Percentiles rank a stretch among this genome's conserved stretches.
phyloP scores from a whole-genome alignment of 2,113 vertebrate genomes.

The Prietella phreatophila region DNA sequence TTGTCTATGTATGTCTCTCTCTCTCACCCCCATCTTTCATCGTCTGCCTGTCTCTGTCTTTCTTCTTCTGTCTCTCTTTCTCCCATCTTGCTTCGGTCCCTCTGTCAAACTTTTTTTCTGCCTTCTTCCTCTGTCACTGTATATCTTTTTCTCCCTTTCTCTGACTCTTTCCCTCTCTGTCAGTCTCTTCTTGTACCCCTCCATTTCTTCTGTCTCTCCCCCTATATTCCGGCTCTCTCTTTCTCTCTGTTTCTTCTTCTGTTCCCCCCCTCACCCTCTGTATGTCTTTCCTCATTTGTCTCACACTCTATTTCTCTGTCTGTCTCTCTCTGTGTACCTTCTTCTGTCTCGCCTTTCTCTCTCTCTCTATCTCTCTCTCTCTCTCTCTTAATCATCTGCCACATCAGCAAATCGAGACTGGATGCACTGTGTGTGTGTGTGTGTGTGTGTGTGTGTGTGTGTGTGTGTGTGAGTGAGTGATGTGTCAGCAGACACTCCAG shows the following conservation, averaged over 20 bases:
- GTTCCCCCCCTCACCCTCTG: not conserved
- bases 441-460: not conserved
- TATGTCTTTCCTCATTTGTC: not conserved
- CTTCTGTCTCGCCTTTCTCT: not conserved
- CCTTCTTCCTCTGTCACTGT: not conserved
- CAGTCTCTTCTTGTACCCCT: not conserved
- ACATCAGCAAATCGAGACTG: conserved; percentile 18
- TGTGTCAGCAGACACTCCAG: too few species aligned
- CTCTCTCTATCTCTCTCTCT: conserved; percentile 1
- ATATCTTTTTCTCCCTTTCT: not conserved
- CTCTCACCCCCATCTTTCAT: not conserved
- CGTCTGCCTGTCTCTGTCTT: not conserved
- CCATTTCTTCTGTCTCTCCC: not conserved
- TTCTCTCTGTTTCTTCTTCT: not conserved
- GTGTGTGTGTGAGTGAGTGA: too few species aligned
- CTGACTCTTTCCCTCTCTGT: not conserved
- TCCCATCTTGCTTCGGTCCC: not conserved
- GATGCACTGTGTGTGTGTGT: not conserved
- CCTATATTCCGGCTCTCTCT: not conserved
- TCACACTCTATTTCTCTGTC: not conserved
- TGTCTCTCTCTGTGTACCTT: not conserved
- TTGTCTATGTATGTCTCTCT: not conserved
- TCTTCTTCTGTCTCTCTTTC: not conserved
- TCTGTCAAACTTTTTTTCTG: not conserved
- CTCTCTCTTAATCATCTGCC: not conserved